Evolutionary conservation across 2,113 vertebrate genomes (phyloP).

Genomic region (Ammodytes marinus): DNA sequence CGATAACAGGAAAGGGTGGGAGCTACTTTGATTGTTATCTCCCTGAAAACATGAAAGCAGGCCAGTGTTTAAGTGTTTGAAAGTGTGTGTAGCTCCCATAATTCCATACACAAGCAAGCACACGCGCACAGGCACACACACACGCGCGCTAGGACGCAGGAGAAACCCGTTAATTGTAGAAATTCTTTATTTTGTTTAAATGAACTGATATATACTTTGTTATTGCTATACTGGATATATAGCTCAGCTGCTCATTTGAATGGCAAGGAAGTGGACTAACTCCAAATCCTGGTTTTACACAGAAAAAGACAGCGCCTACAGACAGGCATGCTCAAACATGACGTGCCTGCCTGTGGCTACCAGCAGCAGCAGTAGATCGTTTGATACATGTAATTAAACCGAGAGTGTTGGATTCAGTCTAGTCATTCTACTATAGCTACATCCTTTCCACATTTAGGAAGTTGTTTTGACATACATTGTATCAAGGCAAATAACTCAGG

Average conservation of each 20-base stretch:
- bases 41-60: conserved; percentile 29
- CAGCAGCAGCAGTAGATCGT: not conserved
- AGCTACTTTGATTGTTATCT: conserved; percentile 55
- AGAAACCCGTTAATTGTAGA: too few relatives aligned
- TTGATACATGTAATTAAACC: conserved; percentile 14
- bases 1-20: conserved; percentile 64
- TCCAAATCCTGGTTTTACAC: not conserved
- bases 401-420: not conserved
- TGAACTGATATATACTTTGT: too few relatives aligned
- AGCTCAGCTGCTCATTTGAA: not conserved
- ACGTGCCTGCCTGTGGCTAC: not conserved
- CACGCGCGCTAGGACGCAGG: not conserved
- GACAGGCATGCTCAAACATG: conserved; percentile 61
- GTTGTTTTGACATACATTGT: not conserved
- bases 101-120: too few relatives aligned
- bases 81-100: conserved; percentile 3
- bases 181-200: too few relatives aligned
- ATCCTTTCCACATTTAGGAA: not conserved
- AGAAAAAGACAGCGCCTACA: not conserved
- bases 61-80: conserved; percentile 22
- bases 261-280: not conserved
- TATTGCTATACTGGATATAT: not conserved
- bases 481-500: not conserved
- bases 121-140: not conserved
- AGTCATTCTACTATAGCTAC: not conserved